A percentile compares a stretch with the other conserved stretches of the same genome.
These are phyloP conservation scores for Maniola jurtina DNA, from an alignment of 1,140 invertebrate species.

Conservation along the genomic window DNA sequence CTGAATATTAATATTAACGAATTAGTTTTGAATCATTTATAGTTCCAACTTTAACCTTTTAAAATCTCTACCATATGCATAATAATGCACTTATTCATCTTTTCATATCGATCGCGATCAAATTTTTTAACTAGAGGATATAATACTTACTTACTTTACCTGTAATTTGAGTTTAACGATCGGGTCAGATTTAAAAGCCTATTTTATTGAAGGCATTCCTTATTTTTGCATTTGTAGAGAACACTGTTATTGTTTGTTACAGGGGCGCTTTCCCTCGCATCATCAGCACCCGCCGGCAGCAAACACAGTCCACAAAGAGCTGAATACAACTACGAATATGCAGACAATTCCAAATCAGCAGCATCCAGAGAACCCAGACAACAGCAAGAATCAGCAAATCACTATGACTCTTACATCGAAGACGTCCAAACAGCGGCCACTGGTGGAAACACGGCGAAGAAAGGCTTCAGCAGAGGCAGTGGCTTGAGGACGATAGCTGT, in stretches of 20 bases:
- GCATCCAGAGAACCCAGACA: constrained; percentile 48
- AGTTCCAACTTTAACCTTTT: no score
- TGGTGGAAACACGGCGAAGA: constrained; percentile 44
- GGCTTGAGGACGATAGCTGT: constrained; percentile 74
- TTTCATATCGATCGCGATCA: no score
- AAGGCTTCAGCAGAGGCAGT: constrained; percentile 70
- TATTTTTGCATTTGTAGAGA: no score
- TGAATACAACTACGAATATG: constrained; percentile 65
- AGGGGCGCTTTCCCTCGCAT: constrained; percentile 44
- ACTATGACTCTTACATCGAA: constrained; percentile 70
- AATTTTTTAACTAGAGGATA: no score
- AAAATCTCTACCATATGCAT: no score
- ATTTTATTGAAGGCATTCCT: no score
- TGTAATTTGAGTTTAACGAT: no score
- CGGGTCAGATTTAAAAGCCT: no score
- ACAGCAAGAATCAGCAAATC: constrained; percentile 59
- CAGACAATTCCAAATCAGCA: constrained; percentile 44
- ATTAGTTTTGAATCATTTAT: no score
- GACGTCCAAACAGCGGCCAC: constrained; percentile 61
- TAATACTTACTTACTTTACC: no score
- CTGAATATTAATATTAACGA: no score
- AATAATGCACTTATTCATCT: no score
- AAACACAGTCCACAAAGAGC: constrained; percentile 43
- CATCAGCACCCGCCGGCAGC: constrained; percentile 50
- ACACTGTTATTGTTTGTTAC: constrained; percentile 18